Base-by-base conservation (phyloP, 2,797 vertebrate species). In the Thamnophis elegans region DNA sequence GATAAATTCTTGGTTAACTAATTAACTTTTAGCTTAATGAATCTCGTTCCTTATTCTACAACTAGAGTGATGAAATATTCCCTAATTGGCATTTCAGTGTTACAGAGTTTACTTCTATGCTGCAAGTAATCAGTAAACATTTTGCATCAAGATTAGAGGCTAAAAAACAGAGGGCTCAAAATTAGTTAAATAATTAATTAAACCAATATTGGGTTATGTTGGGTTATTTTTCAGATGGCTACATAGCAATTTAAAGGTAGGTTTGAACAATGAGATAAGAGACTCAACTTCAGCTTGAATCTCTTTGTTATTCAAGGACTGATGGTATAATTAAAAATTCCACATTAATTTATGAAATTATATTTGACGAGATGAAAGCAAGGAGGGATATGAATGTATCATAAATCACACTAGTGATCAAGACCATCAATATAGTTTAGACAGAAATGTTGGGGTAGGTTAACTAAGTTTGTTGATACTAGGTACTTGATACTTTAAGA, bases 21-120 rank as follows among this genome's bases (percentile, higher is more conserved):
- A 98, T 97, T 98, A 98, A 97, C 95, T 97, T 97, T 91, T 36
- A 94, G 96, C 97, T 97, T 97, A 97, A 97, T 97, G 95, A 95
- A 95, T 97, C 93, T 95, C 87, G 96, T 96, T 96, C 20, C 10
- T 97, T 97, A 97, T 96, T 95, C 95, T 93, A 94, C 92, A 97
- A 94, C 88, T 88, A 92, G 94, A 94, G 94, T 88, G 92, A 96
- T 94, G 93, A 95, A 93, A 95, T 93, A 96, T 92, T 94, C 42
- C 22, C 9, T 91, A 95, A 95, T 96, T 97, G 95, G 85, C 96
- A 95, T 96, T 95, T 95, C 89, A 95, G 96, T 82, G 95, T 93
- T 92, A 85, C 58, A 93, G 86, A 47, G 86, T 94, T 97, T 96
- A 42, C 62, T 95, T 96, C 95, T 92, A 87, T 68, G 94, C 88